Evolutionary conservation across 2,888 invertebrate species (phyloP), one percentile per base, ranked within the genome.

Genomic region (Nemoura dubitans): DNA sequence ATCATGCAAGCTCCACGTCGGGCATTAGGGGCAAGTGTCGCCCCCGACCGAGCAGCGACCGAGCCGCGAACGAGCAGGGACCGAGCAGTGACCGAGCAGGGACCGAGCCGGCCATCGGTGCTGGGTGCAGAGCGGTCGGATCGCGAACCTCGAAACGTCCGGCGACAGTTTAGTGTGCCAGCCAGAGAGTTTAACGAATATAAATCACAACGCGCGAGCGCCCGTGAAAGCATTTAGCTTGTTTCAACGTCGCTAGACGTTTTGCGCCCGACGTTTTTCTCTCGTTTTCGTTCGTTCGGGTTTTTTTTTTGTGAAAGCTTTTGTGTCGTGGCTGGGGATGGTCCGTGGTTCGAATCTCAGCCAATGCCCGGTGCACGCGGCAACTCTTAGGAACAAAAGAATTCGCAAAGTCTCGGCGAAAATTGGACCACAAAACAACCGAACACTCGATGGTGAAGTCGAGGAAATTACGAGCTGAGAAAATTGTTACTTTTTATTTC

Each of bases 211-310:
- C 78, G 78, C 5, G 28, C 78, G 76, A 5, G n/a, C 3, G 76
- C 76, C 25, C 25, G 78, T 28, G 78, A 27, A 28, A 78, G 78
- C 78, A 78, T 78, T 78, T 78, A 78, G 78, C 78, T 78, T 78
- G 78, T 78, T 78, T 78, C 78, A 78, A 78, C 78, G 10, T 78
- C 25, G 26, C 59, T 59, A 10, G 59, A 59, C 59, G 59, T 10
- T 21, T 59, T 59, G 16, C 16, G 59, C 59, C n/a, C 10, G 21
- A 1, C 59, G 59, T 59, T 59, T 59, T 59, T 59, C 21, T 21
- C n/a, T n/a, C n/a, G n/a, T n/a, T n/a, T n/a, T n/a, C n/a, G n/a
- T n/a, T n/a, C n/a, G n/a, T n/a, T n/a, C n/a, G n/a, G n/a, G 36
- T 10, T 36, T 36, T 36, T 36, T 36, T 36, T 36, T 36, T 36